Base-by-base conservation (phyloP, 1,140 invertebrate genomes). In the Bombus consobrinus region DNA sequence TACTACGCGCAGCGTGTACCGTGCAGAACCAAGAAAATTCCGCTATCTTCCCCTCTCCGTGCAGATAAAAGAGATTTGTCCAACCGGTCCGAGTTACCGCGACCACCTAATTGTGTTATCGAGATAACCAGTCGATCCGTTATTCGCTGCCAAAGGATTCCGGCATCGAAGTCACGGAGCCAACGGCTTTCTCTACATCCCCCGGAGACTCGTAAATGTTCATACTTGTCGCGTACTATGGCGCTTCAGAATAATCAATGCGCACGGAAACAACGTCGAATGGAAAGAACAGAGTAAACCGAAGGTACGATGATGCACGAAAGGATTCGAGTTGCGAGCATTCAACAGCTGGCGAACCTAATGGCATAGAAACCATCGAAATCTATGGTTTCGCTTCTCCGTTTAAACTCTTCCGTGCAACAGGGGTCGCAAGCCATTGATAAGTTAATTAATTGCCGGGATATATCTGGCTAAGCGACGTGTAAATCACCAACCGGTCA, bases 21-120 rank as follows among this genome's bases (percentile, higher is more conserved):
- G 5, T 32, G 13, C 62, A 32, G 66, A 88, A 88, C 79, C 77
- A 92, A 92, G 92, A 92, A 94, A 93, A 93, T 91, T 94, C 93
- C 93, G 89, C 86, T 85, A 82, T 92, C 90, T 88, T 68, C 85
- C 83, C 78, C 85, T 77, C 82, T 71, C 77, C 83, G 12, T 57
- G 75, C 88, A 92, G 92, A 93, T 94, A 94, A 94, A 93, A 91
- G 89, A 92, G 91, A 94, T 94, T 94, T 94, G 93, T 93, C 91
- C 91, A 90, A 88, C 68, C 72, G 81, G 79, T 77, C 76, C 81
- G 73, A 82, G 57, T 73, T 34, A 74, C 79, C 84, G 83, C 84
- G 87, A 89, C 86, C 88, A 87, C 88, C 92, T 94, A 94, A 94
- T 94, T 94, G 93, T 91, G 88, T 91, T 93, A 92, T 88, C 84